phyloP scores from a whole-genome alignment of 2,113 vertebrate genomes.

The Tor tambroides region DNA sequence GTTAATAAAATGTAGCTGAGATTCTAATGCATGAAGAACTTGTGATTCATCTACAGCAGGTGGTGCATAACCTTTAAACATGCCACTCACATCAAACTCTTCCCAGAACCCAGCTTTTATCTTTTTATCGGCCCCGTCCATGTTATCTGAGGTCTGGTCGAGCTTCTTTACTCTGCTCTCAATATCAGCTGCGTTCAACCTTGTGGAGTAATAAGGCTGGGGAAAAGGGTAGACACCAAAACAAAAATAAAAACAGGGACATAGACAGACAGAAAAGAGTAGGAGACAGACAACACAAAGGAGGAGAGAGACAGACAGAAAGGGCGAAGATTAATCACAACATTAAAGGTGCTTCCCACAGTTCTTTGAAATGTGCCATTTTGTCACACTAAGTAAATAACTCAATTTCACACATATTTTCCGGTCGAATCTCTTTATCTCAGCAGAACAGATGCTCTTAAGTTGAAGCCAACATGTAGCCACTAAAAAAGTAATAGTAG shows the following conservation, averaged over 20 bases:
- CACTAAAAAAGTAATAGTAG: too few species aligned
- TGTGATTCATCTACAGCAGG: neutral
- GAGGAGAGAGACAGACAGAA: slow-evolving; percentile 10
- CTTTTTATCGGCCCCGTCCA: slow-evolving; percentile 74
- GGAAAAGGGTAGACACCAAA: neutral
- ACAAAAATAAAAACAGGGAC: neutral
- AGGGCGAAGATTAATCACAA: slow-evolving; percentile 15
- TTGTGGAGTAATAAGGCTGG: slow-evolving; percentile 89
- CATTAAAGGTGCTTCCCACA: neutral
- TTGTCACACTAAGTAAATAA: neutral
- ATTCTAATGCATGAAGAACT: neutral
- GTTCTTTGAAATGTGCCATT: neutral
- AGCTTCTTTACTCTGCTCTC: slow-evolving; percentile 88
- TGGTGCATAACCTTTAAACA: neutral
- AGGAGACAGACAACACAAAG: neutral
- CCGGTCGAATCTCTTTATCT: neutral
- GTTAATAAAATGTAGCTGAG: neutral
- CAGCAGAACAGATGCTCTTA: neutral
- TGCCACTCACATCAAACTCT: slow-evolving; percentile 88
- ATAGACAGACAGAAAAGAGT: neutral
- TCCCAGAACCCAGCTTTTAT: slow-evolving; percentile 97
- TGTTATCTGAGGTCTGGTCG: slow-evolving; percentile 79
- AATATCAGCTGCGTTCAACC: slow-evolving; percentile 91
- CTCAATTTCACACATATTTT: neutral
- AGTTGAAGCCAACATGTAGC: too few species aligned